Conservation (phyloP, 1,140 invertebrate species). For the Procambarus virginalis region DNA sequence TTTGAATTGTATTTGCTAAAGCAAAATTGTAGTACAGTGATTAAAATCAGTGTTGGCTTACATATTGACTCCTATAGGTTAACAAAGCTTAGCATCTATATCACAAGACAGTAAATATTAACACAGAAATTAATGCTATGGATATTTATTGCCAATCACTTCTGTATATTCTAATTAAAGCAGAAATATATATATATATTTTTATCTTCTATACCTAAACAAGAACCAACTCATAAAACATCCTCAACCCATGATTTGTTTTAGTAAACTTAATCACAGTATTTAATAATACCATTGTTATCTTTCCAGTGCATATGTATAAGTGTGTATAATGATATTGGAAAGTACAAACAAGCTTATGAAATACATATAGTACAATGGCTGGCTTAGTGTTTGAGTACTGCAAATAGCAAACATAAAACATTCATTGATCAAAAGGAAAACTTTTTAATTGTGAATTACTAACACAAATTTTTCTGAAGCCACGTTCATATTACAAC, state of each 20-base stretch:
- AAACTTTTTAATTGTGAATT: background rate
- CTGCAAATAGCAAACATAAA: background rate
- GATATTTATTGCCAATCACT: slow-evolving; percentile 44
- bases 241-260: background rate
- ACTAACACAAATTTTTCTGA: background rate
- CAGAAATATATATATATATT: background rate
- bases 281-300: background rate
- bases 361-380: background rate
- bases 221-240: slow-evolving; percentile 10
- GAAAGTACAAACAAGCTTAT: background rate
- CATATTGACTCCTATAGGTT: slow-evolving; percentile 4
- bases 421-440: background rate
- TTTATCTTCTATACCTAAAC: background rate
- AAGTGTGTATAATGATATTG: background rate
- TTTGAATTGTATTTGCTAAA: background rate
- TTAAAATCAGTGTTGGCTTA: slow-evolving; percentile 1
- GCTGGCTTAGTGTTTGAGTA: background rate
- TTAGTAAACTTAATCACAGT: slow-evolving; percentile 5
- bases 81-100: slow-evolving; percentile 38
- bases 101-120: slow-evolving; percentile 21
- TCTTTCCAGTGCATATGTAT: background rate
- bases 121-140: slow-evolving; percentile 4
- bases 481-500: background rate
- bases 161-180: background rate
- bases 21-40: background rate